Conservation (phyloP, 2,797 vertebrate genomes). For the Glossophaga mutica region DNA sequence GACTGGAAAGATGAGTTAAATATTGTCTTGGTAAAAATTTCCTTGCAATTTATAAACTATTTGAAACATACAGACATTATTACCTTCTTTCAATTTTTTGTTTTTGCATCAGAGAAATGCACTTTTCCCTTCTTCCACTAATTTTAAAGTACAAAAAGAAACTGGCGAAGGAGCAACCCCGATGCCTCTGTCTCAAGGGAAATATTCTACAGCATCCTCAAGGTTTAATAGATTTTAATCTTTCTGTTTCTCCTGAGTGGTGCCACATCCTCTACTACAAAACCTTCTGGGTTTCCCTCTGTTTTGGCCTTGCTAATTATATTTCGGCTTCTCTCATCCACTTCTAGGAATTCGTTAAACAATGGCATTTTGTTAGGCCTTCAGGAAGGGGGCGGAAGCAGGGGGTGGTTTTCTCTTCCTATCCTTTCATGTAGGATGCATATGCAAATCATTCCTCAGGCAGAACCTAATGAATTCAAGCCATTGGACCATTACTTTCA, state of each 20-base stretch:
- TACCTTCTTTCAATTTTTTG: neutral
- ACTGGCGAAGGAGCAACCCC: neutral
- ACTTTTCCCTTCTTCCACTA: neutral
- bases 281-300: constrained; percentile 58
- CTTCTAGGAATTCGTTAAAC: constrained; percentile 68
- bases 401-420: constrained; percentile 48
- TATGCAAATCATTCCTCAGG: neutral
- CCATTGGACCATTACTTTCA: constrained; percentile 9
- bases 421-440: neutral
- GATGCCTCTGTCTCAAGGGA: constrained; percentile 24
- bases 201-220: neutral
- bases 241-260: constrained; percentile 62
- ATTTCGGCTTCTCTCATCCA: constrained; percentile 73
- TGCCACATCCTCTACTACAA: constrained; percentile 36
- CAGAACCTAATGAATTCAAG: constrained; percentile 19
- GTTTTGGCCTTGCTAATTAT: constrained; percentile 76
- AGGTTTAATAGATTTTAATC: constrained; percentile 51
- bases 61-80: neutral
- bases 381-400: neutral
- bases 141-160: neutral
- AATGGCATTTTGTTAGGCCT: neutral
- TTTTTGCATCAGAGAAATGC: neutral
- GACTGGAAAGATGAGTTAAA: neutral
- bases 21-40: neutral
- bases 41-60: neutral